Conservation (phyloP, 2,113 vertebrate species). For the Ardeotis arabs region DNA sequence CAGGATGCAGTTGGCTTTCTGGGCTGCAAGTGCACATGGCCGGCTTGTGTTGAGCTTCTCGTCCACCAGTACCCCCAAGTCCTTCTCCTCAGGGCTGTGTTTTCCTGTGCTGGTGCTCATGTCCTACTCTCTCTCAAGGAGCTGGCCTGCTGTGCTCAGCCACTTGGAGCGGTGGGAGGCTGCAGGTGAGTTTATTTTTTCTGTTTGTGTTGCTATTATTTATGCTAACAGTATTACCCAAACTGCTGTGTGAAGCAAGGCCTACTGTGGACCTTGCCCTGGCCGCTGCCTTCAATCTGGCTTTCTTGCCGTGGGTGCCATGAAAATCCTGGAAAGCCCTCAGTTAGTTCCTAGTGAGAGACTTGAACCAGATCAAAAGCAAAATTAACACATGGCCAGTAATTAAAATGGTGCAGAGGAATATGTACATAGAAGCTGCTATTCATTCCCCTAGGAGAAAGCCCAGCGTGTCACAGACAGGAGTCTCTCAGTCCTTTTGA, state of each 20-base stretch:
- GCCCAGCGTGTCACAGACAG: rapidly evolving
- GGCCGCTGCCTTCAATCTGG: not conserved
- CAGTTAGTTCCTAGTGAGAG: not conserved
- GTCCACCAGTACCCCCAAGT: too few relatives aligned
- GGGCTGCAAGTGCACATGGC: too few relatives aligned
- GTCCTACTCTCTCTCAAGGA: not conserved
- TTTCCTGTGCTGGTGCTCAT: rapidly evolving
- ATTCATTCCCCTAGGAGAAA: not conserved
- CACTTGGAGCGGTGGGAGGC: not conserved
- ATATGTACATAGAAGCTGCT: not conserved
- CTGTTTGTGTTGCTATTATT: not conserved
- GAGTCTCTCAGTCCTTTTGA: not conserved
- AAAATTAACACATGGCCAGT: not conserved
- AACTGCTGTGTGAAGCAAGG: not conserved
- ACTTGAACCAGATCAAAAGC: not conserved
- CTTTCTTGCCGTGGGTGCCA: not conserved
- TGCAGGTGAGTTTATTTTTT: not conserved
- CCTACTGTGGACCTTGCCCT: rapidly evolving
- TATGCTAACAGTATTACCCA: not conserved
- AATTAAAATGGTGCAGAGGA: not conserved
- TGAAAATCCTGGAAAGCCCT: not conserved
- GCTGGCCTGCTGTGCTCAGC: rapidly evolving
- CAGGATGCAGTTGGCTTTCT: too few relatives aligned
- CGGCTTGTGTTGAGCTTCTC: too few relatives aligned
- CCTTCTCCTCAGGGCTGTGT: too few relatives aligned